These are phyloP conservation scores for Forficula auricularia DNA, from an alignment of 1,140 invertebrate species.

Conservation along the genomic window DNA sequence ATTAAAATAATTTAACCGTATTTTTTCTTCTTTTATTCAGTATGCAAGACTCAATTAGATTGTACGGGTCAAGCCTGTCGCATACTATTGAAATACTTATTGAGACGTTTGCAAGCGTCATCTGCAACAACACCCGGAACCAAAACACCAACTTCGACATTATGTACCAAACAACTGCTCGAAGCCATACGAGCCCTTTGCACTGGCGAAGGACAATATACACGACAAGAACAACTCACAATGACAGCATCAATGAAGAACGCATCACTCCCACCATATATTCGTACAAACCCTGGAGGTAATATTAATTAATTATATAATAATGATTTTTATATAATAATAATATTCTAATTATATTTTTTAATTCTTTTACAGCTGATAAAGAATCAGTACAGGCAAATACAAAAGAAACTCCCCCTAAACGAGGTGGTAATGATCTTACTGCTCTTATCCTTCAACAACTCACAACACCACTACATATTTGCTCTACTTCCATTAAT, in stretches of 20 bases:
- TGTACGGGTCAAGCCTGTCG: conserved; percentile 35
- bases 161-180: conserved; percentile 35
- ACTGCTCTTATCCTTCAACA: conserved; percentile 45
- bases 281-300: conserved; percentile 33
- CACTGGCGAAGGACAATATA: conserved; percentile 34
- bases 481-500: conserved; percentile 17
- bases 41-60: conserved; percentile 40
- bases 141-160: conserved; percentile 18
- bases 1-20: too few species aligned
- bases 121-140: conserved; percentile 14
- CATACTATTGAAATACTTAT: conserved; percentile 36
- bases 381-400: conserved; percentile 27
- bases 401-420: conserved; percentile 34
- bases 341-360: too few species aligned
- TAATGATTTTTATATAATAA: background rate
- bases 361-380: conserved; percentile 22
- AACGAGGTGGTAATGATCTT: conserved; percentile 38
- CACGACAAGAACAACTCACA: conserved; percentile 36
- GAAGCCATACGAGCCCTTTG: conserved; percentile 40
- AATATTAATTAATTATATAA: conserved; percentile 2
- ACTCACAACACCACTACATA: conserved; percentile 40
- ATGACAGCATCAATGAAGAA: conserved; percentile 47
- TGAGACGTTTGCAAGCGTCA: conserved; percentile 30
- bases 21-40: conserved; percentile 28
- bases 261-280: conserved; percentile 39